Percentiles rank a stretch among this genome's conserved stretches.
Evolutionary conservation across 2,797 vertebrate genomes (phyloP).

Genomic region (Smutsia temminckii): DNA sequence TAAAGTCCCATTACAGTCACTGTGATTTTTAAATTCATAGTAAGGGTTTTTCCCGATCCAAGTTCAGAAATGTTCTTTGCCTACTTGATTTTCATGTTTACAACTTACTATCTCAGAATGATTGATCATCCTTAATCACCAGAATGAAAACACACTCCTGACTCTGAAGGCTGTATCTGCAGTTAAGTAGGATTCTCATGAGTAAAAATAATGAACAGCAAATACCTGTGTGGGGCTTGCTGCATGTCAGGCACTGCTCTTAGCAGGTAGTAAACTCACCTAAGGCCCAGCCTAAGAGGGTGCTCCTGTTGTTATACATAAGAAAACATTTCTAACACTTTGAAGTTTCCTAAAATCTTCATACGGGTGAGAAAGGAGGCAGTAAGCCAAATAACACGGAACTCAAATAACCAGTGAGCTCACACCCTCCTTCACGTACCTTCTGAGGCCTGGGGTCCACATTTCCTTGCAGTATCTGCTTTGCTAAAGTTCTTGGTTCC

Average conservation of each 20-base stretch:
- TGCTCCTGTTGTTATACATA: background rate
- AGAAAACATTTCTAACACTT: background rate
- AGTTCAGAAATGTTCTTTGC: slow-evolving; percentile 31
- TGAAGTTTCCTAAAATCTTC: background rate
- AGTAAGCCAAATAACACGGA: background rate
- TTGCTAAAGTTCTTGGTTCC: background rate
- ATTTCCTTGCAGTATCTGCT: background rate
- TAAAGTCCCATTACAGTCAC: background rate
- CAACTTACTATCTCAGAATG: background rate
- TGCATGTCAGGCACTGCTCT: background rate
- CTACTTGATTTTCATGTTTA: background rate
- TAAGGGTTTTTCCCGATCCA: background rate
- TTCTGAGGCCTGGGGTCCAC: slow-evolving; percentile 4
- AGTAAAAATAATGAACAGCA: background rate
- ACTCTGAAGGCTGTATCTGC: background rate
- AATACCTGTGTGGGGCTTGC: background rate
- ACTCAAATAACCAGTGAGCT: background rate
- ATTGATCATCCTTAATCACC: background rate
- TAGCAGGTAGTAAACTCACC: background rate
- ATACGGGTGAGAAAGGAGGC: background rate
- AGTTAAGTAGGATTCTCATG: background rate
- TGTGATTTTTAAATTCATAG: background rate
- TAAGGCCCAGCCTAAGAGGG: background rate
- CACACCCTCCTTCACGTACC: background rate
- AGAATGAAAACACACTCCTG: background rate